A percentile compares a stretch with the other conserved stretches of the same genome.
These are phyloP conservation scores for Polylopha cassiicola DNA, from an alignment of 2,888 invertebrate species.

Conservation along the genomic window DNA sequence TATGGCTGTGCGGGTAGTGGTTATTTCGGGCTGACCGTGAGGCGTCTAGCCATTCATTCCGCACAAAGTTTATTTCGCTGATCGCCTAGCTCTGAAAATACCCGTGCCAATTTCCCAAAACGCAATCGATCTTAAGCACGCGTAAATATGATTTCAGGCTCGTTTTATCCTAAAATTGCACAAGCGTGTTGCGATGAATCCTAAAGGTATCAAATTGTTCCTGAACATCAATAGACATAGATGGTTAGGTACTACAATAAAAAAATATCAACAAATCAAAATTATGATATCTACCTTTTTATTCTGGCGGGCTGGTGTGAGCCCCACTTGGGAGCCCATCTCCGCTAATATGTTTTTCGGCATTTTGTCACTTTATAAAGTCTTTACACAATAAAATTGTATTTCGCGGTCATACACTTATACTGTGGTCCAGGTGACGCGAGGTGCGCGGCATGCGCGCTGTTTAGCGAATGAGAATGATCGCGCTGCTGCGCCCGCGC, in stretches of 20 bases:
- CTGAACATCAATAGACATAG: not conserved
- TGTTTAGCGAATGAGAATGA: conserved; percentile 51
- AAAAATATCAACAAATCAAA: no score
- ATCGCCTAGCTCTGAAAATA: conserved; percentile 41
- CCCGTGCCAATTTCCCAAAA: conserved; percentile 27
- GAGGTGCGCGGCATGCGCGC: conserved; percentile 57
- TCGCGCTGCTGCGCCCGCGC: conserved; percentile 41
- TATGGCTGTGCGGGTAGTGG: conserved; percentile 42
- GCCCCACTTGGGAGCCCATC: conserved; percentile 72
- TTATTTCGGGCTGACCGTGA: conserved; percentile 67
- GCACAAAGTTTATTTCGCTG: conserved; percentile 39
- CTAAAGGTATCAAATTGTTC: not conserved
- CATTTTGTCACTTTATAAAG: conserved; percentile 55
- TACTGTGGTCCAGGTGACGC: conserved; percentile 40
- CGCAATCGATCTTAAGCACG: conserved; percentile 17
- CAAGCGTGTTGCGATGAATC: conserved; percentile 8
- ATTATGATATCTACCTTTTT: conserved; percentile 57
- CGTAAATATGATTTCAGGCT: conserved; percentile 10
- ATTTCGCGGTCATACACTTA: conserved; percentile 37
- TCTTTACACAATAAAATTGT: conserved; percentile 31
- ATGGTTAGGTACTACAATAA: not conserved
- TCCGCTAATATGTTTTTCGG: conserved; percentile 69
- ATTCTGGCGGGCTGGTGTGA: conserved; percentile 59
- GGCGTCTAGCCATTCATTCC: conserved; percentile 52
- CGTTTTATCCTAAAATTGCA: not conserved